A percentile compares a stretch with the other conserved stretches of the same genome.
These are phyloP conservation scores for Platysteira castanea DNA, from an alignment of 2,113 vertebrate species.

Conservation along the genomic window DNA sequence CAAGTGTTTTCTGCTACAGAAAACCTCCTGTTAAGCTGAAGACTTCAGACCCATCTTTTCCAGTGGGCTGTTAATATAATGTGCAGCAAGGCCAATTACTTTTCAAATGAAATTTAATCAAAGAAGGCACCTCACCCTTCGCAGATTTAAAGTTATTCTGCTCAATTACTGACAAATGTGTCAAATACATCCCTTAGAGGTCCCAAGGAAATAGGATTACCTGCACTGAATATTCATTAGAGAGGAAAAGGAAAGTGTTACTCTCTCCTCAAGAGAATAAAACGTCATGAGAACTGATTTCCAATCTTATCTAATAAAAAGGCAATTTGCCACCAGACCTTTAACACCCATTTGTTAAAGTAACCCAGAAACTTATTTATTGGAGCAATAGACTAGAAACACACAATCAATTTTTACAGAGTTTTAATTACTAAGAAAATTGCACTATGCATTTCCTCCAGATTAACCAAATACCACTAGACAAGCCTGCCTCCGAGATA, in stretches of 20 bases:
- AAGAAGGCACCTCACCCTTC: not conserved
- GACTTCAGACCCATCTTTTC: not conserved
- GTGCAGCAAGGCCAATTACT: not conserved
- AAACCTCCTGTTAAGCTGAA: not conserved
- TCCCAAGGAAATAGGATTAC: not conserved
- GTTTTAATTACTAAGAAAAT: not conserved
- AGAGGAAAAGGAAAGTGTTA: not conserved
- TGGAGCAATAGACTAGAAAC: not conserved
- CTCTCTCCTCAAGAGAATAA: not conserved
- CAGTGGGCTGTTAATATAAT: not conserved
- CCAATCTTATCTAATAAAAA: not conserved
- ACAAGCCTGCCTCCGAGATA: not conserved
- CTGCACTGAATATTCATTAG: not conserved
- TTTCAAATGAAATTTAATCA: not conserved
- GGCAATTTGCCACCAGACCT: not conserved
- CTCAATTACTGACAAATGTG: not conserved
- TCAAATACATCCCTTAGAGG: not conserved
- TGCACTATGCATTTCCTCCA: not conserved
- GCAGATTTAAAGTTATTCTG: not conserved
- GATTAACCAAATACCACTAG: not conserved
- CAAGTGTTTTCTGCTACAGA: not conserved
- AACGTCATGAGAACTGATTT: not conserved
- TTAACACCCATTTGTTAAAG: not conserved
- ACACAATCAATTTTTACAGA: not conserved
- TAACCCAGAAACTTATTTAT: not conserved